phyloP scores from a whole-genome alignment of 1,140 invertebrate genomes.

The Zaprionus nigranus region DNA sequence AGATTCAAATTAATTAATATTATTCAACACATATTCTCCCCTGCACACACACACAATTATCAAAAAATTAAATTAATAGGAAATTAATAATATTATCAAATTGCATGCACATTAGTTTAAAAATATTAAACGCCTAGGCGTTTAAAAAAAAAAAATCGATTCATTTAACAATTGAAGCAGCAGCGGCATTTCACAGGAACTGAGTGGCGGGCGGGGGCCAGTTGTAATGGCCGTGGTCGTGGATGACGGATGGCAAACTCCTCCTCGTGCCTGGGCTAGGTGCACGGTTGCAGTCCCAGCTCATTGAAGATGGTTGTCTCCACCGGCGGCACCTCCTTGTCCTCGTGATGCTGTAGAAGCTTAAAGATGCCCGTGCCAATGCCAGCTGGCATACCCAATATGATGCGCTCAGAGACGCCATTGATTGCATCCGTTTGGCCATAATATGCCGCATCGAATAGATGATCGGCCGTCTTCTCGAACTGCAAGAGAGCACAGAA shows the following conservation, averaged over 20 bases:
- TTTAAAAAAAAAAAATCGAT: too few species aligned
- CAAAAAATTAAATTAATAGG: too few species aligned
- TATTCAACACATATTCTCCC: too few species aligned
- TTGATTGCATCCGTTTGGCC: constrained; percentile 97
- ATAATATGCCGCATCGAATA: constrained; percentile 99
- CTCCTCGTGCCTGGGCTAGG: constrained; percentile 3
- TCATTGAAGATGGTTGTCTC: constrained; percentile 59
- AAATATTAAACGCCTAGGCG: too few species aligned
- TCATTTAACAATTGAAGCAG: not conserved
- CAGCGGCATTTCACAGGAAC: constrained; percentile 37
- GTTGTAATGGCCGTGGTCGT: not conserved
- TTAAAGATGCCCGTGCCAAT: constrained; percentile 98
- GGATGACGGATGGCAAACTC: not conserved
- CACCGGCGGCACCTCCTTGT: constrained; percentile 61
- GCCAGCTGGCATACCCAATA: constrained; percentile 97
- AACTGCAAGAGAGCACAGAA: constrained; percentile 88
- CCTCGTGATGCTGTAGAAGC: constrained; percentile 90
- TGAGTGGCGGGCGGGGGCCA: constrained; percentile 30
- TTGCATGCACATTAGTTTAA: too few species aligned
- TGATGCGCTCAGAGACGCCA: constrained; percentile 99
- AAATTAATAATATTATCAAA: too few species aligned
- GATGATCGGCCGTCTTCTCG: constrained; percentile 99
- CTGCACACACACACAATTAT: too few species aligned
- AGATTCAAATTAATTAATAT: too few species aligned
- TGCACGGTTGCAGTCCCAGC: constrained; percentile 42